Evolutionary conservation across 2,797 vertebrate genomes (phyloP).

Genomic region (Limosa lapponica): DNA sequence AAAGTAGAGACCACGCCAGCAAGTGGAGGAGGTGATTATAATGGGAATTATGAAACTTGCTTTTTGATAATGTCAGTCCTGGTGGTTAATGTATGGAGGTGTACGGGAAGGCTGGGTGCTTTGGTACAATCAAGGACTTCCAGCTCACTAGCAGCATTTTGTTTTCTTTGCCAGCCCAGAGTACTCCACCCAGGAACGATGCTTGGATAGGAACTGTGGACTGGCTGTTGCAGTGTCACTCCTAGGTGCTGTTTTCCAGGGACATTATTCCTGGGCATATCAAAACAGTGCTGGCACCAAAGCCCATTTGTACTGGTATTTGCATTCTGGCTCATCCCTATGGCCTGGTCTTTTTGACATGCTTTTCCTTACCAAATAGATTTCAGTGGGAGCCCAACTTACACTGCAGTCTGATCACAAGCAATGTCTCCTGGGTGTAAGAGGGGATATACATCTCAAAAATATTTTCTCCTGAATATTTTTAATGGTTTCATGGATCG

Average conservation of each 20-base stretch:
- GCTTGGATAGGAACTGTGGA: neutral
- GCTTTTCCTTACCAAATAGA: constrained; percentile 57
- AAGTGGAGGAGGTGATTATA: constrained; percentile 10
- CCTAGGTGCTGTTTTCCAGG: neutral
- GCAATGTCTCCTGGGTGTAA: constrained; percentile 16
- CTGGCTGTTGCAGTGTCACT: neutral
- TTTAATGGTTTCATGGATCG: constrained; percentile 69
- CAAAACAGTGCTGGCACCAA: neutral
- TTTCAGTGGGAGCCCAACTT: constrained; percentile 50
- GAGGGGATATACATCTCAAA: constrained; percentile 53
- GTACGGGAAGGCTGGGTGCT: neutral
- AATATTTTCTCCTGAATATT: constrained; percentile 70
- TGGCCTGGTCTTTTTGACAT: constrained; percentile 1
- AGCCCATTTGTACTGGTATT: neutral
- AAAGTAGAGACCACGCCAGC: neutral
- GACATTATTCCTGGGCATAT: neutral
- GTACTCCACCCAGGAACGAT: neutral
- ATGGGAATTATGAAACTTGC: constrained; percentile 9
- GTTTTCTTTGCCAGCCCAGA: neutral
- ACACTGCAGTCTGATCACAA: constrained; percentile 54
- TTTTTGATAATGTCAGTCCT: neutral
- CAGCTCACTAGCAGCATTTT: neutral
- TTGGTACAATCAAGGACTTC: neutral
- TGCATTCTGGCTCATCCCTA: constrained; percentile 32
- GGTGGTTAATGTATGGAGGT: neutral